Base-by-base conservation (phyloP, 2,888 invertebrate species). In the Cryptocheilus praepositus region DNA sequence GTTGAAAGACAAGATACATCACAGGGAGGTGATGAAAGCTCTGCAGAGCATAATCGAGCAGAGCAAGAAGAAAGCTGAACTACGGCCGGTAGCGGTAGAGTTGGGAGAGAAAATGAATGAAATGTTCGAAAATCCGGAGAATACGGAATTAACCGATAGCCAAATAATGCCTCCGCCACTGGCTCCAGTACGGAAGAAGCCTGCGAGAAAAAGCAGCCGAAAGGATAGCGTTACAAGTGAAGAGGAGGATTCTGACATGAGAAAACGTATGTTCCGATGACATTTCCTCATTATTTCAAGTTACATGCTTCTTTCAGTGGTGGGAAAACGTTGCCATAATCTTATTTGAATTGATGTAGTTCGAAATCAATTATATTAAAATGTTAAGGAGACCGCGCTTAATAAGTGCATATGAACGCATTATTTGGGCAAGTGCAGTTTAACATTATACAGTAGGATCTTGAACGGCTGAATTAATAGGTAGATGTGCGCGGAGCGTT, bases 1-100 rank as follows among this genome's bases (percentile, higher is more conserved):
- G 13, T 64, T 88, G 28, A 89, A 88, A 55, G 88, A 89, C 83
- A 90, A 85, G 81, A 90, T 81, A 55, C 83, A 86, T 70, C 77
- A 88, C 51, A 81, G 76, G 53, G 79, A 83, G 36, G 86, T 89
- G 3, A 74, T 76, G n/a, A 81, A 77, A 55, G 83, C 85, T 0
- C 64, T 89, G 7, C 77, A 74, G 2, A 76, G 59, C 54, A 85
- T 89, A 53, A 80, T 85, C 3, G 87, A 88, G 0, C 82, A 83
- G 54, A 79, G 85, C 2, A 88, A 84, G 55, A 87, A 85, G 22
- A 86, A 85, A 43, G 70, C 83, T 1, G 87, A 85, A 18, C 74
- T 81, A 0, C 87, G 83, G 70, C 70, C 76, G 1, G 77, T 76
- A 7, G 80, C 84, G 54, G 22, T 73, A 13, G 87, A 87, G 68